A percentile compares a stretch with the other conserved stretches of the same genome.
These are phyloP conservation scores for Scaptodrosophila latifasciaeformis DNA, from an alignment of 2,888 invertebrate species.

Conservation along the genomic window DNA sequence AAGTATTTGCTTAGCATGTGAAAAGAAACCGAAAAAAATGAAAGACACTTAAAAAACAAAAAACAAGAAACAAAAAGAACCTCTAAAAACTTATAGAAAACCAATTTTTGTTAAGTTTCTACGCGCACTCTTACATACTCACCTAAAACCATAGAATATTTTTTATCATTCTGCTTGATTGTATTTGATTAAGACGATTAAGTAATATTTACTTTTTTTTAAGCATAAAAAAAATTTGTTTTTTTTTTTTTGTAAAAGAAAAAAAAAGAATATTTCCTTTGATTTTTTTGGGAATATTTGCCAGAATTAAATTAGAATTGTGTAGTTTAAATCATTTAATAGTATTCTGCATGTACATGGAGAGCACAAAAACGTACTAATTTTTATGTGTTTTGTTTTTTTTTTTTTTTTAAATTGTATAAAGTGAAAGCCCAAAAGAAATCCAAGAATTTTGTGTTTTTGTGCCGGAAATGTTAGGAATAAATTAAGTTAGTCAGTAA, in stretches of 20 bases:
- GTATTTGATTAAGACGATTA: conserved; percentile 50
- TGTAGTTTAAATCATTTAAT: conserved; percentile 46
- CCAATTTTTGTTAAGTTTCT: conserved; percentile 45
- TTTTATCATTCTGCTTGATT: conserved; percentile 31
- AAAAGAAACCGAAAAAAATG: not conserved
- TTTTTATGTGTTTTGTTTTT: not conserved
- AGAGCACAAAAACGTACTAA: conserved; percentile 32
- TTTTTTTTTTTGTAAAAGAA: conserved; percentile 16
- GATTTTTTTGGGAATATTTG: too few relatives aligned
- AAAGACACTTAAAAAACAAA: conserved; percentile 7
- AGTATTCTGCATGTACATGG: conserved; percentile 39
- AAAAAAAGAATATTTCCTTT: conserved; percentile 31
- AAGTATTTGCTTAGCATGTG: conserved; percentile 2
- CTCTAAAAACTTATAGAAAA: conserved; percentile 57
- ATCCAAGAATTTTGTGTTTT: conserved; percentile 11
- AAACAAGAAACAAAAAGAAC: conserved; percentile 10
- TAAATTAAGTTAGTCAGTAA: conserved; percentile 32
- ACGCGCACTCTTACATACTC: conserved; percentile 17
- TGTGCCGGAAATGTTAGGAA: conserved; percentile 33
- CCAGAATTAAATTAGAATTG: conserved; percentile 10
- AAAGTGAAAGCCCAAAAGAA: conserved; percentile 17
- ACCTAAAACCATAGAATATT: conserved; percentile 17
- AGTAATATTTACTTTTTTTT: conserved; percentile 61
- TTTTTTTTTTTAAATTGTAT: conserved; percentile 17
- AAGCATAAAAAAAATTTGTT: conserved; percentile 7